phyloP scores from a whole-genome alignment of 2,888 invertebrate genomes.

The Athrips mouffetella region DNA sequence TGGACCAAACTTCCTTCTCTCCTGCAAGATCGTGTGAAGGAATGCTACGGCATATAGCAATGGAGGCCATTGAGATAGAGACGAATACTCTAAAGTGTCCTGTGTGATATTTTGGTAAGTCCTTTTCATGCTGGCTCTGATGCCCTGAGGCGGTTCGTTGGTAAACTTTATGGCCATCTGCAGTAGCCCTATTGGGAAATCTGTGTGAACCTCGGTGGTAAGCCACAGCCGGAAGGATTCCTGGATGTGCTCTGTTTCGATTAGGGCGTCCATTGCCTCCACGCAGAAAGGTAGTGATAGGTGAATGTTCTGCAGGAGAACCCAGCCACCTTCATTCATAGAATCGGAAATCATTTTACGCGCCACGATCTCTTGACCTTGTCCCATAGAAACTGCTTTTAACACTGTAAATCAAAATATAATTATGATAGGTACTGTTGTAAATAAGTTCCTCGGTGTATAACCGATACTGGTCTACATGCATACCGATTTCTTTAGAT shows the following conservation, averaged over 20 bases:
- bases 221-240: constrained; percentile 94
- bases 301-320: constrained; percentile 96
- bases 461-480: too few species aligned
- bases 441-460: too few species aligned
- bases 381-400: constrained; percentile 97
- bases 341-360: constrained; percentile 88
- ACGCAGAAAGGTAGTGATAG: constrained; percentile 96
- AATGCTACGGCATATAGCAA: constrained; percentile 96
- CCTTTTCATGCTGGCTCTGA: constrained; percentile 92
- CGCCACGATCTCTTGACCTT: constrained; percentile 94
- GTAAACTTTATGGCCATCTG: constrained; percentile 98
- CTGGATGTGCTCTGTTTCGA: constrained; percentile 90
- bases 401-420: constrained; percentile 71
- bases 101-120: constrained; percentile 94
- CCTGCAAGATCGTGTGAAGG: constrained; percentile 96
- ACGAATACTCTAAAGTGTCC: constrained; percentile 94
- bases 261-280: constrained; percentile 92
- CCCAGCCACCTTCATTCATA: constrained; percentile 93
- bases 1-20: constrained; percentile 96
- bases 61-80: constrained; percentile 95
- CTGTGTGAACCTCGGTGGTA: constrained; percentile 95
- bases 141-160: constrained; percentile 98
- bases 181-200: constrained; percentile 92
- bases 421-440: not conserved
- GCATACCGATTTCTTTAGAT: constrained; percentile 87